Conservation (phyloP, 2,888 invertebrate species). For the Aspidapion aeneum region DNA sequence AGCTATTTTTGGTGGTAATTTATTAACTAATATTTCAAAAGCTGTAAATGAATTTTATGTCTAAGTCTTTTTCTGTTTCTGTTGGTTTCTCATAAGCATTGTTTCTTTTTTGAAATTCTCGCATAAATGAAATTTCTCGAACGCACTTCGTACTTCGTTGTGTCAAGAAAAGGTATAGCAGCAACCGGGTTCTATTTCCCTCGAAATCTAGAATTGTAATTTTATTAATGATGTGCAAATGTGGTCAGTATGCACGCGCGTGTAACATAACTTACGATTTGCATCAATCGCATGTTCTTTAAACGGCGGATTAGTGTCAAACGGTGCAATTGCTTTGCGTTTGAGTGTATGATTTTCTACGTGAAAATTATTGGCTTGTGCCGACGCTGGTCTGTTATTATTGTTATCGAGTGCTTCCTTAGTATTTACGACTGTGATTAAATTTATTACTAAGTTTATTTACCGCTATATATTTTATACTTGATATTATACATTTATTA, state of each 20-base stretch:
- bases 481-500: too few species aligned
- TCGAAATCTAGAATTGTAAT: conserved; percentile 33
- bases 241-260: conserved; percentile 34
- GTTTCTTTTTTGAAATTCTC: too few species aligned
- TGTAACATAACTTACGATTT: conserved; percentile 22
- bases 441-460: too few species aligned
- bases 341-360: not conserved
- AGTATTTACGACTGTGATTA: not conserved
- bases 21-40: too few species aligned
- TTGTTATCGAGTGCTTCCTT: not conserved
- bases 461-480: too few species aligned
- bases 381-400: not conserved
- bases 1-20: too few species aligned
- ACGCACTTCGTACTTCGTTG: conserved; percentile 29
- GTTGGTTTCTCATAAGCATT: too few species aligned
- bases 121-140: too few species aligned
- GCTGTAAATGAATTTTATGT: too few species aligned
- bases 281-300: conserved; percentile 12
- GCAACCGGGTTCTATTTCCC: conserved; percentile 26
- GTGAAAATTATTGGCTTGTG: not conserved
- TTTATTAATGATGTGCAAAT: conserved; percentile 40
- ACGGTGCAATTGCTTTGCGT: not conserved
- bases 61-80: too few species aligned
- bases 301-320: not conserved
- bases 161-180: conserved; percentile 27